A percentile compares a stretch with the other conserved stretches of the same genome.
These are phyloP conservation scores for Coranthus polyacanthus DNA, from an alignment of 2,797 vertebrate genomes.

Conservation along the genomic window DNA sequence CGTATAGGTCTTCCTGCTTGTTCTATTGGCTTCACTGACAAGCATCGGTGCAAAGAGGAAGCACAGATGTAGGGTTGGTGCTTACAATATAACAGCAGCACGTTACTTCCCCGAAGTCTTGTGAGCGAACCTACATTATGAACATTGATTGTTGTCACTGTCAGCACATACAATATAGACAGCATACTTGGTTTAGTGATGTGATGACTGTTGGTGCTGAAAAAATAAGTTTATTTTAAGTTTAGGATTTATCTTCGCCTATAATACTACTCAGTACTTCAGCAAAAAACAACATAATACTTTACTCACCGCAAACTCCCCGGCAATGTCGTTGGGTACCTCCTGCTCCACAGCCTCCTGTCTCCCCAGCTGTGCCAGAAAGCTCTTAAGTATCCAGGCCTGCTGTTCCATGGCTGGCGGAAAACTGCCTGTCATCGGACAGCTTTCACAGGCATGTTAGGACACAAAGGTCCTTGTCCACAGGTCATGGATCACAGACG, in stretches of 20 bases:
- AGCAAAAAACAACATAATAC: slow-evolving; percentile 5
- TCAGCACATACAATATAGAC: not conserved
- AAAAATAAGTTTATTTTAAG: not conserved
- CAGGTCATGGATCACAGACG: slow-evolving; percentile 27
- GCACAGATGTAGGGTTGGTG: slow-evolving; percentile 25
- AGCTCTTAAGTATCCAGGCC: slow-evolving; percentile 84
- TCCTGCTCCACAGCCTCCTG: slow-evolving; percentile 83
- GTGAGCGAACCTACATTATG: not conserved
- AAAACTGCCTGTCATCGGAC: slow-evolving; percentile 45
- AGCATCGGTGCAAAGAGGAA: slow-evolving; percentile 72
- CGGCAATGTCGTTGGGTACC: slow-evolving; percentile 73
- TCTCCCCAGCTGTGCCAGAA: slow-evolving; percentile 82
- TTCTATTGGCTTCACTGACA: slow-evolving; percentile 27
- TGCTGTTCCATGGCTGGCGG: slow-evolving; percentile 88
- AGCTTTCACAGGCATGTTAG: slow-evolving; percentile 74
- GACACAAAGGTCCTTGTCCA: slow-evolving; percentile 53
- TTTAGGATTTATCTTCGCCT: not conserved
- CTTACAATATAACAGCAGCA: not conserved
- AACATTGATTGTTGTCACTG: not conserved
- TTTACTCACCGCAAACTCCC: slow-evolving; percentile 84
- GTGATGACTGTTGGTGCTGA: not conserved
- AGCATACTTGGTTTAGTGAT: not conserved
- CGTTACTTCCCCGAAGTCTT: slow-evolving; percentile 39
- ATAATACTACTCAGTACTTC: not conserved
- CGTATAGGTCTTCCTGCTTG: slow-evolving; percentile 36